A percentile compares a stretch with the other conserved stretches of the same genome.
Conservation (phyloP, 1,140 invertebrate species). For the Holotrichia oblita region DNA sequence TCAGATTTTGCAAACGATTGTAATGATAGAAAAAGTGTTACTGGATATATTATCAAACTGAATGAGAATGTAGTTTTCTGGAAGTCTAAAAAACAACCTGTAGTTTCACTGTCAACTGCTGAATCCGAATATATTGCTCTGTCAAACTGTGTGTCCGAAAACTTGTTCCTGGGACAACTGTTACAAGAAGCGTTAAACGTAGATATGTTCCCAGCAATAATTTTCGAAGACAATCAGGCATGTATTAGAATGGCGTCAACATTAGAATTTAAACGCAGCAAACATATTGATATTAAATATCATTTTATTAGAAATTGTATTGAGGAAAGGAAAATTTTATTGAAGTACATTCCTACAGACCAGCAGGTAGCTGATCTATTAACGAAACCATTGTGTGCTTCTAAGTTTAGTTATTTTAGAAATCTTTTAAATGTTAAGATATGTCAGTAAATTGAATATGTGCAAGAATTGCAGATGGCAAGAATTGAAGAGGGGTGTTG, state of each 20-base stretch:
- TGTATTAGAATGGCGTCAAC: conserved; percentile 39
- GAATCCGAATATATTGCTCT: conserved; percentile 53
- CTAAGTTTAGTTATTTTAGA: too few relatives aligned
- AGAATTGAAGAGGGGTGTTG: too few relatives aligned
- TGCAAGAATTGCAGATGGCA: too few relatives aligned
- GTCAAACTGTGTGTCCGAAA: conserved; percentile 49
- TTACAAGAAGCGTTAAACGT: neutral
- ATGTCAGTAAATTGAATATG: too few relatives aligned
- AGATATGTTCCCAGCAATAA: conserved; percentile 5
- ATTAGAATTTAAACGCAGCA: conserved; percentile 46
- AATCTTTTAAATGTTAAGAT: too few relatives aligned
- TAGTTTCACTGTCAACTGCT: conserved; percentile 50
- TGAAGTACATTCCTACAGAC: too few relatives aligned
- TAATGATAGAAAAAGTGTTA: conserved; percentile 34
- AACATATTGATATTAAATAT: conserved; percentile 52
- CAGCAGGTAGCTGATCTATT: too few relatives aligned
- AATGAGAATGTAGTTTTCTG: conserved; percentile 46
- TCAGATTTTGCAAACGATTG: conserved; percentile 15
- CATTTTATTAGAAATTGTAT: conserved; percentile 50
- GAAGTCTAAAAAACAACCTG: conserved; percentile 50
- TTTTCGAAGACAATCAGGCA: conserved; percentile 42
- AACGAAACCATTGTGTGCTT: too few relatives aligned
- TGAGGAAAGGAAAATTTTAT: too few relatives aligned
- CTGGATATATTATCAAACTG: conserved; percentile 49
- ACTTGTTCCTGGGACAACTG: conserved; percentile 39